phyloP scores from a whole-genome alignment of 2,797 vertebrate genomes.

The Pangasius larnaudii region DNA sequence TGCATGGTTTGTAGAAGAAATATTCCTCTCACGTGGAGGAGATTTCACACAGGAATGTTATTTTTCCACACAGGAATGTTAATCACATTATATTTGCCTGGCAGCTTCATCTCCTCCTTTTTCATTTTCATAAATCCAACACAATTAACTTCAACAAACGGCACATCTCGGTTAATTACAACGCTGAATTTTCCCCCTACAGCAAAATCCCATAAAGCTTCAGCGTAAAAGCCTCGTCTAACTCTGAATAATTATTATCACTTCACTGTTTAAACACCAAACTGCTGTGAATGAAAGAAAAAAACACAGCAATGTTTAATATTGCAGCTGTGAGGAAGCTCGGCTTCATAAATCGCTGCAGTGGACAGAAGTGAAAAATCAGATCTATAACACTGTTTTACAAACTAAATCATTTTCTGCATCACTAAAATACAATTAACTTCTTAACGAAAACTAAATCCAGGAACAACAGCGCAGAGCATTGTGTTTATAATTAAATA shows the following conservation, averaged over 20 bases:
- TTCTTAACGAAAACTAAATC: background rate
- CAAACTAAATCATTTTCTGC: background rate
- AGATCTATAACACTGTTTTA: background rate
- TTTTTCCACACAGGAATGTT: background rate
- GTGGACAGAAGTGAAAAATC: background rate
- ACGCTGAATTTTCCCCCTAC: background rate
- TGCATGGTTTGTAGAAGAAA: background rate
- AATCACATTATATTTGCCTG: background rate
- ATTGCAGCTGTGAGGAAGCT: background rate
- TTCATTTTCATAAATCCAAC: slow-evolving; percentile 11
- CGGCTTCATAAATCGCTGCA: background rate
- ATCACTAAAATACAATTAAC: background rate
- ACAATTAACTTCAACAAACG: background rate
- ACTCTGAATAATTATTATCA: background rate
- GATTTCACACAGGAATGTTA: background rate
- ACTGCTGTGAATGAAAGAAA: background rate
- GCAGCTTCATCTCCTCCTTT: background rate
- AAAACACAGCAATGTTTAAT: background rate
- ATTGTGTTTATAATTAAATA: background rate
- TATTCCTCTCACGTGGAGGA: background rate
- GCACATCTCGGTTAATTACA: background rate
- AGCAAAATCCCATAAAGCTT: background rate
- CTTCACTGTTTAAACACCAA: background rate
- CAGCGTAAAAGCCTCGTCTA: background rate
- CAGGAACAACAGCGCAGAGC: background rate